These are phyloP conservation scores for Mesorhabditis belari DNA, from an alignment of 2,888 invertebrate genomes.

Conservation along the genomic window DNA sequence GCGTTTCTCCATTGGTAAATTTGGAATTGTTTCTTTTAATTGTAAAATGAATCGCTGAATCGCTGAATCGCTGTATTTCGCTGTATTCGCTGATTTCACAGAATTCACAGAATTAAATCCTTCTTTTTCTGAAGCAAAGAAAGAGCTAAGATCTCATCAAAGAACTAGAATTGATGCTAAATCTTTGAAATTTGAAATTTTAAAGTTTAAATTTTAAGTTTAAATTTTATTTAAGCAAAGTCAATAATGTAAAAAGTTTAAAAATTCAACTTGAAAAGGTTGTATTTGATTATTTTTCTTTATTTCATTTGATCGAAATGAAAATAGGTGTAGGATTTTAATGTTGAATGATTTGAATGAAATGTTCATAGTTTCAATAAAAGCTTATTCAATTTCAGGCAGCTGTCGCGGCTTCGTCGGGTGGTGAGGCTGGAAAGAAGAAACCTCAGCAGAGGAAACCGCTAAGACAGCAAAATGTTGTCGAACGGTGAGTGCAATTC, in stretches of 20 bases:
- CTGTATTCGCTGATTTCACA: too few relatives aligned
- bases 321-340: too few relatives aligned
- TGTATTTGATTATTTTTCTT: too few relatives aligned
- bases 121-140: neutral
- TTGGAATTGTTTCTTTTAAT: neutral
- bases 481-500: constrained; percentile 14
- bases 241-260: too few relatives aligned
- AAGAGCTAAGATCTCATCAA: neutral
- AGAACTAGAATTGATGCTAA: neutral
- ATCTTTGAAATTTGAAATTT: neutral
- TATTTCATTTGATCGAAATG: too few relatives aligned
- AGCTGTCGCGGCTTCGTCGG: constrained; percentile 48
- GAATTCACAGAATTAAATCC: neutral
- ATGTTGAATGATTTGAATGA: too few relatives aligned
- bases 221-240: too few relatives aligned
- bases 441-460: constrained; percentile 53
- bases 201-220: too few relatives aligned
- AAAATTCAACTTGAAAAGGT: too few relatives aligned
- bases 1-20: neutral
- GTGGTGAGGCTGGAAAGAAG: constrained; percentile 52
- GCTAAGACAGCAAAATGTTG: constrained; percentile 42
- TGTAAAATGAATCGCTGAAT: neutral
- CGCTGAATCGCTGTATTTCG: too few relatives aligned
- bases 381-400: constrained; percentile 32
- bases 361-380: neutral